A percentile compares a stretch with the other conserved stretches of the same genome.
These are phyloP conservation scores for Struthidea cinerea DNA, from an alignment of 2,113 vertebrate genomes.

Conservation along the genomic window DNA sequence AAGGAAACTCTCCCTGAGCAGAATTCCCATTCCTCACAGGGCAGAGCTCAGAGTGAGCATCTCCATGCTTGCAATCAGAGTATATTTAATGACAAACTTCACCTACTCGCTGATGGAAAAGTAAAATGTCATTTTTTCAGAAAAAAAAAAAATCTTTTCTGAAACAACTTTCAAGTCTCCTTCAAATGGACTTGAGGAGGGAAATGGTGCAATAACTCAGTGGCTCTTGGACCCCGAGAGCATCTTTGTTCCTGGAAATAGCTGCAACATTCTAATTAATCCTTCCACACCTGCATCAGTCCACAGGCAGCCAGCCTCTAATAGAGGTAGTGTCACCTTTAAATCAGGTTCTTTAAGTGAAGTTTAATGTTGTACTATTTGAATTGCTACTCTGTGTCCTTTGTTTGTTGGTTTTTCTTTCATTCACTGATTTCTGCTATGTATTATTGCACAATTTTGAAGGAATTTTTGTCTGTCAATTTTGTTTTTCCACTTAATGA, in stretches of 20 bases:
- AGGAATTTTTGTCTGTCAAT: conserved; percentile 65
- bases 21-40: background rate
- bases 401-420: background rate
- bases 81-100: background rate
- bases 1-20: background rate
- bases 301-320: background rate
- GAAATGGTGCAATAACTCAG: background rate
- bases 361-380: conserved; percentile 47
- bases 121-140: background rate
- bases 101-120: background rate
- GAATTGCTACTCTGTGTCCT: conserved; percentile 14
- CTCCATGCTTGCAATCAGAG: background rate
- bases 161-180: background rate
- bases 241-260: background rate
- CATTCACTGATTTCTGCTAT: conserved; percentile 56
- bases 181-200: conserved; percentile 43
- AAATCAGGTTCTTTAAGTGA: conserved; percentile 35
- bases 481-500: conserved; percentile 61
- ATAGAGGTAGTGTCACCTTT: conserved; percentile 13
- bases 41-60: background rate
- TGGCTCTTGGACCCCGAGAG: background rate
- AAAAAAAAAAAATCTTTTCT: background rate
- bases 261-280: background rate
- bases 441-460: conserved; percentile 70
- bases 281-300: background rate